Conservation (phyloP, 2,888 invertebrate genomes). For the Acholoe squamosa region DNA sequence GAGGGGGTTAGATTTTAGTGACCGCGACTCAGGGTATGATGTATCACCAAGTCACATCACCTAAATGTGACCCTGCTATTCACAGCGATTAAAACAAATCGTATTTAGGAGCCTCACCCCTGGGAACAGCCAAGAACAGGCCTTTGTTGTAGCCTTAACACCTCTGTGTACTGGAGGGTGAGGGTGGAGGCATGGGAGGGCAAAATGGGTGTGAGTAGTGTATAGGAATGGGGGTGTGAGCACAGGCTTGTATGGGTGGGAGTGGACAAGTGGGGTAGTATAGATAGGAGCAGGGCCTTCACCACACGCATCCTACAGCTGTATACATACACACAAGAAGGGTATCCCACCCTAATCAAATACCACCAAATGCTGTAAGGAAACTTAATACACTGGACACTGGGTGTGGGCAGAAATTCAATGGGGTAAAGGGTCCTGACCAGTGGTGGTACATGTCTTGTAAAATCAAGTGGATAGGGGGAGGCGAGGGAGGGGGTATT, state of each 20-base stretch:
- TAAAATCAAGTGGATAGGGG: not conserved
- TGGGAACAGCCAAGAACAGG: not conserved
- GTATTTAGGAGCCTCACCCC: not conserved
- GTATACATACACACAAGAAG: not conserved
- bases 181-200: not conserved
- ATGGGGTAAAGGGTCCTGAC: not conserved
- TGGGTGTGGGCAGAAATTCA: not conserved
- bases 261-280: not conserved
- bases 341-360: not conserved
- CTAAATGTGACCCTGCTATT: not conserved
- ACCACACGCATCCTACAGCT: not conserved
- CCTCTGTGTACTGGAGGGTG: not conserved
- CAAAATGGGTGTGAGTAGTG: not conserved
- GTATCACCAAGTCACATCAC: conserved; percentile 17
- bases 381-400: not conserved
- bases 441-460: not conserved
- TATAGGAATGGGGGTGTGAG: not conserved
- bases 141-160: conserved; percentile 43
- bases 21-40: not conserved
- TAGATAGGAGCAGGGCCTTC: not conserved
- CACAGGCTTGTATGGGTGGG: not conserved
- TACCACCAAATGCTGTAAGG: not conserved
- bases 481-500: not conserved
- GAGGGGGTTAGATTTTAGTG: conserved; percentile 6
- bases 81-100: not conserved